Base-by-base conservation (phyloP, 2,888 invertebrate species). In the Orchestes rusci region DNA sequence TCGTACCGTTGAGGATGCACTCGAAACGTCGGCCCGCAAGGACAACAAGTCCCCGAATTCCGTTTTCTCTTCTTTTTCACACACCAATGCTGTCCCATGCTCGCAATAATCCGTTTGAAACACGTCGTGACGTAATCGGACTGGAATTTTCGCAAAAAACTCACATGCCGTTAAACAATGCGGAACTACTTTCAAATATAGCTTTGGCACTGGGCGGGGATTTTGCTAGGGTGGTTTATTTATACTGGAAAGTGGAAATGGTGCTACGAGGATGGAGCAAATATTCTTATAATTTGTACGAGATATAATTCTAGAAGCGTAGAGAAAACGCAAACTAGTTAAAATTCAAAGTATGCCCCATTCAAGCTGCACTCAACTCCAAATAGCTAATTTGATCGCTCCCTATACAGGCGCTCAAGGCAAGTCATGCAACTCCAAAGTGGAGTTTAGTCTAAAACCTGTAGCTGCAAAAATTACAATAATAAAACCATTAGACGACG, bases 71-170 rank as follows among this genome's bases (percentile, higher is more conserved):
- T 80, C 68, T 80, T 77, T 59, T 79, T 73, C 68, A 80, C 77
- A 73, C 82, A 82, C 80, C 81, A 81, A 70, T 81, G 81, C 70
- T 82, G 82, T 66, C 82, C 82, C 82, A 82, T 81, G 2, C 15
- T 40, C n/a, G n/a, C n/a, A n/a, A n/a, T n/a, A n/a, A n/a, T n/a
- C 28, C 17, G n/a, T 12, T 30, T 30, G 12, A 30, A 4, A 12
- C 5, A 8, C 12, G 4, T 13, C 10, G 5, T 7, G 5, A 23
- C 10, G 10, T 7, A 23, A 7, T 5, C 10, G 5, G 5, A 23
- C 23, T 23, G 5, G 10, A 23, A 23, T 23, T 8, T 23, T 23
- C 5, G 7, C 10, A 7, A 10, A 10, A 23, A 23, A 23, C 23
- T 8, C 7, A 7, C 23, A 7, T 23, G 23, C 23, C 5, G n/a